Conservation (phyloP, 2,888 invertebrate species). For the Cylloceria caligata region DNA sequence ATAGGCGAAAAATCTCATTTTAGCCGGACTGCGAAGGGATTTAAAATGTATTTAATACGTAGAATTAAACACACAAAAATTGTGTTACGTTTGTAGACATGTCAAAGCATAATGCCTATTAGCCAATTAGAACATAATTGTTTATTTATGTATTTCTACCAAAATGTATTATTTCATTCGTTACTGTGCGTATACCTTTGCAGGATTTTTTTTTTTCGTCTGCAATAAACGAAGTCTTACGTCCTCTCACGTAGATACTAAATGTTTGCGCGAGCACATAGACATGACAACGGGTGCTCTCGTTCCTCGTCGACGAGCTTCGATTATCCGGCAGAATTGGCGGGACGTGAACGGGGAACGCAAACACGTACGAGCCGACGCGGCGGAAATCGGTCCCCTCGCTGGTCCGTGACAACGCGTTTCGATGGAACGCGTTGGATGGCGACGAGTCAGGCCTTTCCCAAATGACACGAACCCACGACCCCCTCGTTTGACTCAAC, state of each 20-base stretch:
- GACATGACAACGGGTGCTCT: not conserved
- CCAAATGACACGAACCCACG: conserved; percentile 71
- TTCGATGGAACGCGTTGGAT: not conserved
- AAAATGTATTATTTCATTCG: not conserved
- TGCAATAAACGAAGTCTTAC: not conserved
- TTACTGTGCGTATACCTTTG: not conserved
- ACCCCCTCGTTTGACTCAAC: conserved; percentile 76
- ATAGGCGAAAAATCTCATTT: too few species aligned
- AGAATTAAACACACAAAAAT: too few species aligned
- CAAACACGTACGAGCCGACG: conserved; percentile 63
- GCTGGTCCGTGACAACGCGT: conserved; percentile 33
- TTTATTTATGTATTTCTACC: not conserved
- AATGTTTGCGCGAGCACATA: conserved; percentile 21
- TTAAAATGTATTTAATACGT: too few species aligned
- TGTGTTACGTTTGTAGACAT: too few species aligned
- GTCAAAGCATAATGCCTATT: too few species aligned
- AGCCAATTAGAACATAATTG: too few species aligned
- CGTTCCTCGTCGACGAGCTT: conserved; percentile 45
- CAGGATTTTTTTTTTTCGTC: not conserved
- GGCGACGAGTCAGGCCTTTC: conserved; percentile 57
- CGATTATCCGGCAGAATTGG: conserved; percentile 60
- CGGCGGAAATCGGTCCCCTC: conserved; percentile 53
- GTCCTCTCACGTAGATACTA: not conserved
- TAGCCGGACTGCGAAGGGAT: too few species aligned
- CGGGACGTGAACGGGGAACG: conserved; percentile 55